Base-by-base conservation (phyloP, 2,113 vertebrate genomes). In the Columba janthina region DNA sequence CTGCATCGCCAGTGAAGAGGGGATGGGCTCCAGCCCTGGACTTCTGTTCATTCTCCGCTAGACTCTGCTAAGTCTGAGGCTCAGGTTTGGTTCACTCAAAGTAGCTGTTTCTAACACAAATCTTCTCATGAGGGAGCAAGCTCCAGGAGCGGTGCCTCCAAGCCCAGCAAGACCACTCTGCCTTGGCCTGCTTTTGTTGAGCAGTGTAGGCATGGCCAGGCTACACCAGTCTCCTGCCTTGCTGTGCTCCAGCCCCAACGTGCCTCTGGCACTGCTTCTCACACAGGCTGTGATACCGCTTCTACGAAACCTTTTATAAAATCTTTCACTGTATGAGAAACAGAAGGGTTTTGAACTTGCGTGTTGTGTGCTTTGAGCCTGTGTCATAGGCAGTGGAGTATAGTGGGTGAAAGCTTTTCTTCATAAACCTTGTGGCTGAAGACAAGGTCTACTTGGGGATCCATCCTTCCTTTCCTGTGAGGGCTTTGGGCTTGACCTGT, bases 201-300 rank as follows among this genome's bases (percentile, higher is more conserved):
- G 53, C 42, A 32, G 7, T 0, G 0, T 5, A 36, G 61, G 46
- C 57, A 85, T 0, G 1, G 51, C 40, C 28, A 32, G 62, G 57
- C 16, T 21, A 22, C 72, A 44, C 25, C 38, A 12, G 22, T 5
- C 32, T 72, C 34, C 64, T 29, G 67, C 57, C 48, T 86, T 48
- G n/a, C 76, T 72, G 29, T 36, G 34, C 67, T 65, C 58, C 81
- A 76, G 61, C 56, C 53, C 46, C 74, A 50, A 0, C 0, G 0
- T 38, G 48, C 26, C 71, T 56, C 71, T 2, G 1, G 44, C 15
- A 18, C 71, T 88, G 74, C 75, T 38, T 28, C 26, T 22, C 54
- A 76, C 29, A 16, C 40, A 17, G n/a, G 54, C 3, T 29, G 51
- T 40, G 40, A 77, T 36, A 5, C 32, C 58, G n/a, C 64, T 84